These are phyloP conservation scores for Esperia sulphurella DNA, from an alignment of 2,888 invertebrate genomes.

Conservation along the genomic window DNA sequence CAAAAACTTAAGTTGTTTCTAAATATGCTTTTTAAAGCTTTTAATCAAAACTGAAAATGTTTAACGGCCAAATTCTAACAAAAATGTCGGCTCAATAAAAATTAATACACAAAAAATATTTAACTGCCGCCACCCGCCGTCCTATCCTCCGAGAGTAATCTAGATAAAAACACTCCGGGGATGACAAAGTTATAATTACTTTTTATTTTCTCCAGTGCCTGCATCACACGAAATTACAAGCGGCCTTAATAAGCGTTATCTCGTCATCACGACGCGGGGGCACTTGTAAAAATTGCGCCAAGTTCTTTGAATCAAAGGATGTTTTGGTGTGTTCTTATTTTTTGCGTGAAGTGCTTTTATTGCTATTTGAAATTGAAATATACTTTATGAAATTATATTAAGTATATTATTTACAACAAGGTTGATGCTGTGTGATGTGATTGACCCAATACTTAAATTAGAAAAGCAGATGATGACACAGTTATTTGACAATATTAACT, in stretches of 20 bases:
- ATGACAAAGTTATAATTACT: slow-evolving; percentile 60
- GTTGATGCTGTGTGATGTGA: no score
- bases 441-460: no score
- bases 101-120: slow-evolving; percentile 28
- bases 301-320: no score
- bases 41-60: not conserved
- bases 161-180: slow-evolving; percentile 39
- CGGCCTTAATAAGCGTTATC: slow-evolving; percentile 10
- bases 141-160: slow-evolving; percentile 27
- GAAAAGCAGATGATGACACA: no score
- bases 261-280: slow-evolving; percentile 1
- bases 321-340: no score
- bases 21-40: no score
- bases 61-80: not conserved
- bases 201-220: slow-evolving; percentile 45
- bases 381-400: no score
- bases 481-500: no score
- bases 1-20: no score
- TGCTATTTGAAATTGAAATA: no score
- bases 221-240: slow-evolving; percentile 32
- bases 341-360: no score
- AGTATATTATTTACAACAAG: no score
- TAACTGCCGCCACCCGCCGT: slow-evolving; percentile 25
- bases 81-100: slow-evolving; percentile 8
- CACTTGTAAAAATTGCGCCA: not conserved